phyloP scores from a whole-genome alignment of 2,888 invertebrate genomes.

The Eudasyphora cyanicolor region DNA sequence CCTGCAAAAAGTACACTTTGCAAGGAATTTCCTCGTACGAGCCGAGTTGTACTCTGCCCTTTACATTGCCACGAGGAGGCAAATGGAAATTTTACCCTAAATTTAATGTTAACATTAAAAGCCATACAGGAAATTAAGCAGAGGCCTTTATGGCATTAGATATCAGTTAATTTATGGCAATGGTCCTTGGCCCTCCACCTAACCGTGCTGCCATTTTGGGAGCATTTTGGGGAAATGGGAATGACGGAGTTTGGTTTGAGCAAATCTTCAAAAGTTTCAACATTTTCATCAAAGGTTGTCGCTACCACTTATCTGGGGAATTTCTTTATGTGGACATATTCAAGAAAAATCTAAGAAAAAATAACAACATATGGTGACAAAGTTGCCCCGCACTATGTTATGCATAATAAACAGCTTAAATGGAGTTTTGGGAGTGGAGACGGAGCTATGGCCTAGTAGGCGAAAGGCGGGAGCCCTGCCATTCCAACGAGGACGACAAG shows the following conservation, averaged over 20 bases:
- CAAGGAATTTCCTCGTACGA: not conserved
- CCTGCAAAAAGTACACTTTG: not conserved
- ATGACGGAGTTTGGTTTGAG: conserved; percentile 9
- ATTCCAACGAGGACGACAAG: no score
- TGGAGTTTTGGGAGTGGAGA: not conserved
- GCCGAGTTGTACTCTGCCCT: not conserved
- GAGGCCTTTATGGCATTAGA: conserved; percentile 61
- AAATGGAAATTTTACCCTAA: conserved; percentile 59
- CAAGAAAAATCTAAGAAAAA: conserved; percentile 47
- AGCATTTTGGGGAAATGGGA: conserved; percentile 10
- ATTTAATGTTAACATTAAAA: conserved; percentile 63
- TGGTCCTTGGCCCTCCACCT: not conserved
- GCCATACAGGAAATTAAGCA: conserved; percentile 63
- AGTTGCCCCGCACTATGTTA: conserved; percentile 53
- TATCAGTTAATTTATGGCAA: conserved; percentile 63
- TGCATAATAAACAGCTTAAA: conserved; percentile 63
- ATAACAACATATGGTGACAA: conserved; percentile 63
- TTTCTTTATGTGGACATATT: conserved; percentile 43
- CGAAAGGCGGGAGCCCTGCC: not conserved
- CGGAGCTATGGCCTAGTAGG: not conserved
- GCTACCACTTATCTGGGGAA: conserved; percentile 19
- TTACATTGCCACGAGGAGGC: no score
- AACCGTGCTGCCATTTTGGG: not conserved
- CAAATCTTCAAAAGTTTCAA: conserved; percentile 36
- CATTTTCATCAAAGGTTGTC: conserved; percentile 6